phyloP scores from a whole-genome alignment of 2,797 vertebrate genomes.

The Peromyscus eremicus region DNA sequence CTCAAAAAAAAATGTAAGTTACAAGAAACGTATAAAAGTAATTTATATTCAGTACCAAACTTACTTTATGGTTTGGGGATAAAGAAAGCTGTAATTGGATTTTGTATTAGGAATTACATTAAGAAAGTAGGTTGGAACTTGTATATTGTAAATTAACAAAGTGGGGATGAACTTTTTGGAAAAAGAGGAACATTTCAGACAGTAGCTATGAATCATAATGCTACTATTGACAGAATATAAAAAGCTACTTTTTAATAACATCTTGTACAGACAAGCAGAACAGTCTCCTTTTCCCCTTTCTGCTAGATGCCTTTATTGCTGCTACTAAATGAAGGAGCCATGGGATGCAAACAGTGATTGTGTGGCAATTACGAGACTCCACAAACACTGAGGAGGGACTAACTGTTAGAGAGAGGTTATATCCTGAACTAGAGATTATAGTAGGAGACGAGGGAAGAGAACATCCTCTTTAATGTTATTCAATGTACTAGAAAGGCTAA shows the following conservation, averaged over 20 bases:
- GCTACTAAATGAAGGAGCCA: neutral
- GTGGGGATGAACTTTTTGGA: neutral
- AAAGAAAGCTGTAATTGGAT: slow-evolving; percentile 24
- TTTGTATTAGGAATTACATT: slow-evolving; percentile 38
- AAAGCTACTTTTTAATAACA: slow-evolving; percentile 54
- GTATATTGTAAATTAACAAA: slow-evolving; percentile 48
- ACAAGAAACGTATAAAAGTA: neutral
- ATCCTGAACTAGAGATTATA: neutral
- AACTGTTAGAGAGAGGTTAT: neutral
- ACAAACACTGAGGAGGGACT: neutral
- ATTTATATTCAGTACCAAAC: slow-evolving; percentile 39
- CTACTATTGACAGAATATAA: slow-evolving; percentile 61
- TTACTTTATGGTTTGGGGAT: neutral
- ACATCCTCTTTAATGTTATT: neutral
- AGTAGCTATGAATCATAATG: slow-evolving; percentile 37
- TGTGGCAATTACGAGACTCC: neutral
- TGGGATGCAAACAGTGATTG: neutral
- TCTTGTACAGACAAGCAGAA: slow-evolving; percentile 5
- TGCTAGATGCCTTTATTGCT: neutral
- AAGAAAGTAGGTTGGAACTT: slow-evolving; percentile 46
- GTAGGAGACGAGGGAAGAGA: neutral
- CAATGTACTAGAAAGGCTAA: slow-evolving; percentile 44
- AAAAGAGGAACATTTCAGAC: slow-evolving; percentile 40
- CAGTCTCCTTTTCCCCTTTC: neutral
- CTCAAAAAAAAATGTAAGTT: neutral